Percentiles rank a stretch among this genome's conserved stretches.
Evolutionary conservation across 2,888 invertebrate species (phyloP).

Genomic region (Watsonalla binaria): DNA sequence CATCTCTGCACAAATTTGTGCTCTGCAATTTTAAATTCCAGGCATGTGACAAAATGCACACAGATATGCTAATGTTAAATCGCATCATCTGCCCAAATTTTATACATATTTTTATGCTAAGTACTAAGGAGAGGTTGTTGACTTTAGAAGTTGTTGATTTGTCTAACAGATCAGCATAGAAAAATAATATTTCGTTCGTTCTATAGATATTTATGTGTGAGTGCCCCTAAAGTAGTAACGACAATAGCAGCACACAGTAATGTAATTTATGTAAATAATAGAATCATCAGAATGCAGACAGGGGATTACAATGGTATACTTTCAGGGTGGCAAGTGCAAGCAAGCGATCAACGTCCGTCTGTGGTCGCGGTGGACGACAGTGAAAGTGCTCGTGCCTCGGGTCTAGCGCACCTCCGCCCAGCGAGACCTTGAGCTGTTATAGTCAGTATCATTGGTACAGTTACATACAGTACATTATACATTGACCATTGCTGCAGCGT

Average conservation of each 20-base stretch:
- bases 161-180: too few species aligned
- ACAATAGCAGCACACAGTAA: too few species aligned
- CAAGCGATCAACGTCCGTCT: constrained; percentile 31
- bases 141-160: not conserved
- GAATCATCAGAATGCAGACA: constrained; percentile 21
- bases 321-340: constrained; percentile 22
- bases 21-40: constrained; percentile 21
- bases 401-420: constrained; percentile 39
- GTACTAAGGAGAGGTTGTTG: not conserved
- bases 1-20: constrained; percentile 5
- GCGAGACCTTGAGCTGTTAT: constrained; percentile 31
- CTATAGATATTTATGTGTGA: too few species aligned
- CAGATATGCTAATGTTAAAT: not conserved
- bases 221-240: too few species aligned
- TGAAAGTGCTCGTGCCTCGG: constrained; percentile 63
- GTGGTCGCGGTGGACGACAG: constrained; percentile 50
- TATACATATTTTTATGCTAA: not conserved
- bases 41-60: constrained; percentile 15
- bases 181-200: too few species aligned
- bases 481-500: too few species aligned
- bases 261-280: not conserved
- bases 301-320: constrained; percentile 20
- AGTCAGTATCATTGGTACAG: not conserved
- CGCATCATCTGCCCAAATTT: not conserved
- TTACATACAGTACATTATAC: not conserved